These are phyloP conservation scores for Tetragonula clypearis DNA, from an alignment of 1,140 invertebrate species.

Conservation along the genomic window DNA sequence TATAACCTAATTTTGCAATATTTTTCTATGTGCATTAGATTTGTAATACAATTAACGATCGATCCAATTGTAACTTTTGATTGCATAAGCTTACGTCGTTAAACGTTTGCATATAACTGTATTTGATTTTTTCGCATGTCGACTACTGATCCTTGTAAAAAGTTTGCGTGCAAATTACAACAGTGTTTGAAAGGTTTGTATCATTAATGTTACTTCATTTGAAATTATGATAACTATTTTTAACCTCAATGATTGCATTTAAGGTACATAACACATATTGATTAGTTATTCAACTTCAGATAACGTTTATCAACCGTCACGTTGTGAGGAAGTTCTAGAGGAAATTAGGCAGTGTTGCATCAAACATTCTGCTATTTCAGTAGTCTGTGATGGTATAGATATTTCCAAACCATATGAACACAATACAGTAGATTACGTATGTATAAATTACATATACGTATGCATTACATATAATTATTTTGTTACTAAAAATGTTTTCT, in stretches of 20 bases:
- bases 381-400: conserved; percentile 87
- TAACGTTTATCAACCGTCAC: conserved; percentile 86
- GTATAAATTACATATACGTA: conserved; percentile 41
- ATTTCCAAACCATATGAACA: conserved; percentile 80
- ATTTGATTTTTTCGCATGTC: conserved; percentile 63
- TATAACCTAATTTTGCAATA: neutral
- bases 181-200: conserved; percentile 87
- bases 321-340: conserved; percentile 84
- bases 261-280: neutral
- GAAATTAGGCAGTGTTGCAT: conserved; percentile 86
- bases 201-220: conserved; percentile 22
- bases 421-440: conserved; percentile 79
- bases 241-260: conserved; percentile 28
- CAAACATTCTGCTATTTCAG: conserved; percentile 83
- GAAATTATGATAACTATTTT: neutral
- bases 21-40: neutral
- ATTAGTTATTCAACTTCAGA: conserved; percentile 80
- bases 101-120: neutral
- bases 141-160: conserved; percentile 87
- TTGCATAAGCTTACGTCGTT: conserved; percentile 3
- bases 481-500: neutral
- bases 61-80: neutral
- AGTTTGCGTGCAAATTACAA: conserved; percentile 89
- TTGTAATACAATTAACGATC: neutral
- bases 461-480: neutral